A percentile compares a stretch with the other conserved stretches of the same genome.
Evolutionary conservation across 2,888 invertebrate genomes (phyloP).

Genomic region (Philhelius pedissequus): DNA sequence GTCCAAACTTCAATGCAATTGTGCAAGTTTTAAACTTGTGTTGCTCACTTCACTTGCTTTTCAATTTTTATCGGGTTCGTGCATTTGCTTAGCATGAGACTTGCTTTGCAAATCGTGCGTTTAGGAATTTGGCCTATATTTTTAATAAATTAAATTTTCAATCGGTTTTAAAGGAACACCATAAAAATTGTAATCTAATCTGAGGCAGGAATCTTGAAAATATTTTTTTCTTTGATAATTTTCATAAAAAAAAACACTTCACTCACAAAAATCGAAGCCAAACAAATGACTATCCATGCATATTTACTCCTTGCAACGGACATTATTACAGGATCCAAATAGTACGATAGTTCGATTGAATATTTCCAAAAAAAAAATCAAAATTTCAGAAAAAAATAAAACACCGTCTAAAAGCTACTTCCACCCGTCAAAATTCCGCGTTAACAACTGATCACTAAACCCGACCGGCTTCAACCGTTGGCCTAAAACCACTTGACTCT

Average conservation of each 20-base stretch:
- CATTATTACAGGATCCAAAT: slow-evolving; percentile 33
- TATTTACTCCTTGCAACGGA: slow-evolving; percentile 9
- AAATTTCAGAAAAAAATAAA: neutral
- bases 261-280: slow-evolving; percentile 64
- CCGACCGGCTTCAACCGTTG: slow-evolving; percentile 51
- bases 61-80: too few relatives aligned
- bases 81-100: too few relatives aligned
- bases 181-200: neutral
- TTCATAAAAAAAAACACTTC: neutral
- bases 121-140: too few relatives aligned
- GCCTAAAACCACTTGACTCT: neutral
- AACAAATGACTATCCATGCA: slow-evolving; percentile 45
- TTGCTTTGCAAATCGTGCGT: too few relatives aligned
- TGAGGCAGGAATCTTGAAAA: neutral
- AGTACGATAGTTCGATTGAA: neutral
- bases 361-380: neutral
- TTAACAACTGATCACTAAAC: slow-evolving; percentile 34
- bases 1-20: too few relatives aligned
- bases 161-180: neutral
- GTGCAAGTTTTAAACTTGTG: too few relatives aligned
- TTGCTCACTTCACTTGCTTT: too few relatives aligned
- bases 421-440: slow-evolving; percentile 37
- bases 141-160: neutral
- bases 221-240: neutral
- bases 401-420: neutral